Conservation (phyloP, 2,888 invertebrate species). For the Tinea trinotella region DNA sequence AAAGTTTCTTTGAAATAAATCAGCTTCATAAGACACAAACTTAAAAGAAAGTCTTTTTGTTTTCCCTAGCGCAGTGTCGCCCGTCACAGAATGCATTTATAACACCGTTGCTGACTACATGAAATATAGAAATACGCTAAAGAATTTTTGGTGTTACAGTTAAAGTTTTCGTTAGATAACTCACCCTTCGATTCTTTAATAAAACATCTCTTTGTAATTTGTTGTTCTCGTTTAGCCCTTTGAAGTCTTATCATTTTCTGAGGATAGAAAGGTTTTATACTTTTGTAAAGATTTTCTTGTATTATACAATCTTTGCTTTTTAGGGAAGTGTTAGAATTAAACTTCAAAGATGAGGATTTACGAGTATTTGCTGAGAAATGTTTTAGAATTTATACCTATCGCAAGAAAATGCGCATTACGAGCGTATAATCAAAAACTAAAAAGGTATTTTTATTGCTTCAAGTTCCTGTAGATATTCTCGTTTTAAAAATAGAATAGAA, state of each 20-base stretch:
- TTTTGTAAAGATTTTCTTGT: not conserved
- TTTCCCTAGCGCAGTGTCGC: not conserved
- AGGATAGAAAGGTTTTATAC: not conserved
- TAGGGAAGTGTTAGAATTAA: not conserved
- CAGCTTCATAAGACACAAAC: conserved; percentile 12
- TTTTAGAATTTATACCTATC: too few species aligned
- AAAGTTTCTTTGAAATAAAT: not conserved
- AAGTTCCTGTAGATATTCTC: too few species aligned
- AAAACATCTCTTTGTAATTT: not conserved
- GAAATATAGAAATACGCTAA: conserved; percentile 3
- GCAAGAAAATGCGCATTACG: too few species aligned
- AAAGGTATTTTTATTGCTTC: too few species aligned
- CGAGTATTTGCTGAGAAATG: not conserved
- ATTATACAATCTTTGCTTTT: not conserved
- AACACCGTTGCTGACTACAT: not conserved
- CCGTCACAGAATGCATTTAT: conserved; percentile 4
- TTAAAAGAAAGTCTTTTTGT: not conserved
- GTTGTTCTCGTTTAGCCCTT: not conserved
- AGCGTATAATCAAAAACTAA: too few species aligned
- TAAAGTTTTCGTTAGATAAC: not conserved
- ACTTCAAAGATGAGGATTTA: not conserved
- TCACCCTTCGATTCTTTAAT: not conserved
- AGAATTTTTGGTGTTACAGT: conserved; percentile 2
- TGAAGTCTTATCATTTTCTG: conserved; percentile 2
- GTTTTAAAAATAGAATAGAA: too few species aligned